Conservation (phyloP, 1,140 invertebrate species). For the roundworm (Caenorhabditis elegans) region DNA sequence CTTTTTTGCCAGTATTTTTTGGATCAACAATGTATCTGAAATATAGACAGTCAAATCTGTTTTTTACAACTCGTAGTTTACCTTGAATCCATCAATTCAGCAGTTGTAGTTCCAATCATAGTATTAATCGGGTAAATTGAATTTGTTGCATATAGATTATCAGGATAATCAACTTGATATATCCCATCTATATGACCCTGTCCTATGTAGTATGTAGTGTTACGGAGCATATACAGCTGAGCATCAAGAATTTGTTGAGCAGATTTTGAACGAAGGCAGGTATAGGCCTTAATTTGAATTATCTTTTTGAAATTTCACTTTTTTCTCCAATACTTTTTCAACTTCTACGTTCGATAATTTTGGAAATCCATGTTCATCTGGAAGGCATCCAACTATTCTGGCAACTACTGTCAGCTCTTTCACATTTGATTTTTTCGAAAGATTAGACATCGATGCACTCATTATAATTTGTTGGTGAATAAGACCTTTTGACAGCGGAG, state of each 20-base stretch:
- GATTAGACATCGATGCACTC: background rate
- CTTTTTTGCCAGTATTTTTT: background rate
- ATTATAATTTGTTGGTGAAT: slow-evolving; percentile 1
- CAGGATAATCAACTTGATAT: background rate
- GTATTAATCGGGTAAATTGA: background rate
- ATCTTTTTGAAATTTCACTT: too few relatives aligned
- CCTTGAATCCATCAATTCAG: background rate
- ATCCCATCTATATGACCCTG: background rate
- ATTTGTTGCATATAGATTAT: background rate
- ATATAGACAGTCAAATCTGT: too few relatives aligned
- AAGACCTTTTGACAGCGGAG: background rate
- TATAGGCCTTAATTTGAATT: background rate
- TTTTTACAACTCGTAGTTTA: background rate
- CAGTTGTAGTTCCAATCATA: background rate
- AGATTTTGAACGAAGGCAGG: background rate
- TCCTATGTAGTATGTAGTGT: background rate
- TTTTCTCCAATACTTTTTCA: too few relatives aligned
- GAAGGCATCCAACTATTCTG: background rate
- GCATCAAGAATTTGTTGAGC: background rate
- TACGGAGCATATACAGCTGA: background rate
- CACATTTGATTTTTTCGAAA: background rate
- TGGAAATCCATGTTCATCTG: background rate
- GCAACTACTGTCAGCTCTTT: background rate
- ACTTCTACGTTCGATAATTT: background rate
- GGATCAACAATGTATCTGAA: background rate